Percentiles rank a stretch among this genome's conserved stretches.
Conservation (phyloP, 2,888 invertebrate genomes). For the Hirtodrosophila duncani region DNA sequence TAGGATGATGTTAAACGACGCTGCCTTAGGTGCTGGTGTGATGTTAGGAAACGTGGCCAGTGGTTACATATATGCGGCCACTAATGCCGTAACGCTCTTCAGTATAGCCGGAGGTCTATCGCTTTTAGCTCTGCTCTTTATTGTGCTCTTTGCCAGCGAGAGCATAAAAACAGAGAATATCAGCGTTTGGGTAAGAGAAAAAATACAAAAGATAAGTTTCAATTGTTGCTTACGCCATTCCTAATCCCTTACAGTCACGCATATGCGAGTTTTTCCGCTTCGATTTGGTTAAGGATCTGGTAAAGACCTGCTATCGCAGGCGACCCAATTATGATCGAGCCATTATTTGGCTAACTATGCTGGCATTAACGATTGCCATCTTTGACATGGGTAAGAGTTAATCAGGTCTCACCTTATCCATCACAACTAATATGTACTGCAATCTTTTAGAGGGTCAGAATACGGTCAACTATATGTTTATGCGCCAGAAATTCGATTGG, state of each 20-base stretch:
- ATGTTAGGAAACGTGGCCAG: constrained; percentile 82
- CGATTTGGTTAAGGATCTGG: constrained; percentile 73
- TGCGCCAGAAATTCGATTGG: constrained; percentile 76
- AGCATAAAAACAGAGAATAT: constrained; percentile 67
- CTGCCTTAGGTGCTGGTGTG: constrained; percentile 81
- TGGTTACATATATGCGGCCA: constrained; percentile 80
- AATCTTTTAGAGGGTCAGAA: constrained; percentile 61
- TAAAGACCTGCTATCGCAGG: constrained; percentile 72
- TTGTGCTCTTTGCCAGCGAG: constrained; percentile 72
- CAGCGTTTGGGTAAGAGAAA: constrained; percentile 40
- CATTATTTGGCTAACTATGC: constrained; percentile 76
- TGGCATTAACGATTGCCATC: constrained; percentile 70
- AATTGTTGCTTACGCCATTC: not conserved
- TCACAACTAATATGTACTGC: not conserved
- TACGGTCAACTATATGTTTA: constrained; percentile 80
- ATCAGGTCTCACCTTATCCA: not conserved
- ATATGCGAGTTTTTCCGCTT: constrained; percentile 75
- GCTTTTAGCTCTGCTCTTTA: constrained; percentile 65
- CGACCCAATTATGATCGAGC: constrained; percentile 75
- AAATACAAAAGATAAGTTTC: not conserved
- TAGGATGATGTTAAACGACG: constrained; percentile 84
- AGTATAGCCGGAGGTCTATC: constrained; percentile 55
- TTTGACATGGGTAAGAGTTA: constrained; percentile 64
- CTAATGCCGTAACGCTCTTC: constrained; percentile 69
- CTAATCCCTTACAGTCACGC: constrained; percentile 35